Evolutionary conservation across 2,113 vertebrate genomes (phyloP), one percentile per base, ranked within the genome.

Genomic region (Amblyornis subalaris): DNA sequence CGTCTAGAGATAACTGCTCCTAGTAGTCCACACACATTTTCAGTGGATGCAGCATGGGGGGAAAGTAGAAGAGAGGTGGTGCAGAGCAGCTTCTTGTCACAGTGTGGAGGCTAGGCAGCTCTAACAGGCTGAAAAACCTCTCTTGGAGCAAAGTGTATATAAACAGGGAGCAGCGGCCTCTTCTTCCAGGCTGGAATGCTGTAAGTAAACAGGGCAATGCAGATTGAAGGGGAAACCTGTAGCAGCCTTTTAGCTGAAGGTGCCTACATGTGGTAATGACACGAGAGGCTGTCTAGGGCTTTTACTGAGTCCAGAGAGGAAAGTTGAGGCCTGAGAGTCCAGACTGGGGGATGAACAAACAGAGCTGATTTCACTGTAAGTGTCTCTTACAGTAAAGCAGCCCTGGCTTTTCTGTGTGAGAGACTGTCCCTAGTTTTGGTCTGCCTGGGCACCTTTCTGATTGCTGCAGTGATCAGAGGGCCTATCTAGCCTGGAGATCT

Each of bases 171-270:
- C 14, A 87, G 57, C 3, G 1, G 47, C 54, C 62, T 85, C 58
- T 87, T 85, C 78, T 77, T 94, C 62, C 53, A 73, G 83, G 71
- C 69, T 83, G 80, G 84, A 96, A 86, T 6, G 5, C 36, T 60
- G 0, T 33, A 66, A 72, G n/a, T 58, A 57, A 95, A 94, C 1
- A 31, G 29, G 29, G 66, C 53, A 82, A 69, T 13, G 29, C 25
- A 80, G 50, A 33, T n/a, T 78, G 54, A 78, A 55, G 51, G 54
- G 45, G 22, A 22, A 86, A 79, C 40, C 33, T 74, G 24, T 72
- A 78, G 71, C 42, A 89, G 53, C n/a, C 24, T 78, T 93, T 71
- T 64, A 86, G 42, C 4, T 89, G 70, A 64, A 57, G 70, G 47
- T 23, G 13, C 22, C 94, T 75, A 20, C 36, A 35, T 5, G 2